Conservation (phyloP, 2,113 vertebrate species). For the Centropus bengalensis region DNA sequence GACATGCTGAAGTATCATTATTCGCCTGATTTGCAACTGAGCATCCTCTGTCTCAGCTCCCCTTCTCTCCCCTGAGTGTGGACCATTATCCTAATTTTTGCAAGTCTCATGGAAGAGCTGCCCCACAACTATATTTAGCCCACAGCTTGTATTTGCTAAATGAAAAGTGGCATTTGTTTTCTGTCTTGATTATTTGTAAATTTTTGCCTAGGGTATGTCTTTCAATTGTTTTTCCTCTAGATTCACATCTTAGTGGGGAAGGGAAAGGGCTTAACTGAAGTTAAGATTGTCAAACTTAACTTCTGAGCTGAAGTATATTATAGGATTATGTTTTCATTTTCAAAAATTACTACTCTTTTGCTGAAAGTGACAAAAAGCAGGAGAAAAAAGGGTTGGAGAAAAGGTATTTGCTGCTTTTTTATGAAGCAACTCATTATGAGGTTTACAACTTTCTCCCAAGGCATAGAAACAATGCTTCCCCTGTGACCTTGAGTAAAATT, state of each 20-base stretch:
- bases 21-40: not conserved
- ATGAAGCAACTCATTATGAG: not conserved
- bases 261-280: not conserved
- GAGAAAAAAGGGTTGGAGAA: not conserved
- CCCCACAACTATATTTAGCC: not conserved
- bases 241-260: not conserved
- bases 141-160: not conserved
- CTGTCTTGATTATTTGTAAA: not conserved
- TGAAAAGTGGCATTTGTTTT: not conserved
- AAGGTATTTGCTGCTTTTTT: slow-evolving; percentile 41
- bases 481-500: slow-evolving; percentile 19
- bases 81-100: slow-evolving; percentile 18
- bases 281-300: not conserved
- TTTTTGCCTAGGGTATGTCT: not conserved
- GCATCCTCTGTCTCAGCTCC: not conserved
- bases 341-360: not conserved
- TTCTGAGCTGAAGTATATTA: not conserved
- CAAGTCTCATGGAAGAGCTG: slow-evolving; percentile 5
- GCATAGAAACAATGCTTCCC: slow-evolving; percentile 10
- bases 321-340: not conserved
- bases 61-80: not conserved
- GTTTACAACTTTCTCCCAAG: slow-evolving; percentile 55
- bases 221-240: not conserved
- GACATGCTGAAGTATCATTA: slow-evolving; percentile 64
- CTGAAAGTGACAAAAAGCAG: slow-evolving; percentile 1